Base-by-base conservation (phyloP, 2,797 vertebrate genomes). In the Gymnothorax reevesii region DNA sequence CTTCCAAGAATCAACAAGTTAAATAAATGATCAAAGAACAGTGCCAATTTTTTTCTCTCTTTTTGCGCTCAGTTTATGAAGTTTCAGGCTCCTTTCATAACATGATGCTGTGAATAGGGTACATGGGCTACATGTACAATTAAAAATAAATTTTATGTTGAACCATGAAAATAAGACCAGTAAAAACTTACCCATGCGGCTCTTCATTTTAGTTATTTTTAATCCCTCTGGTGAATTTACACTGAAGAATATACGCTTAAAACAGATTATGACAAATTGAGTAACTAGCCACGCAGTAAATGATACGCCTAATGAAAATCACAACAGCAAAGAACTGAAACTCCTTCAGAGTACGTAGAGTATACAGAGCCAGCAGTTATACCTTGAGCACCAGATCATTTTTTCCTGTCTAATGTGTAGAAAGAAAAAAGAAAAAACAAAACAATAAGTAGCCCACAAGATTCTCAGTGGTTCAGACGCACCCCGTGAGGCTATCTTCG, bases 1-100 rank as follows among this genome's bases (percentile, higher is more conserved):
- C 60, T 73, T 59, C 55, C 82, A 62, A 71, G 55, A 83, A 77
- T 55, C 82, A 77, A 25, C 55, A 77, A 83, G 57, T 86, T n/a
- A 86, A 49, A 83, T 55, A 27, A 83, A 25, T 82, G 2, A 82
- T 8, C 8, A 20, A 54, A 9, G 22, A n/a, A 9, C 55, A 54
- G 10, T 12, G 15, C 33, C 7, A 15, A 54, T 80, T 22, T 22
- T 55, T 20, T 54, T 17, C 77, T 54, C 25, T 42, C 4, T 42
- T 33, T 20, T 15, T 77, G 15, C 22, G 15, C 15, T 3, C 12
- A 80, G 10, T n/a, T 55, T 55, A n/a, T 17, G n/a, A 80, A n/a
- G 7, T 52, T 77, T 9, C 7, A 49, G 55, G 52, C 20, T 7
- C 22, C 3, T 49, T 80, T 55, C 2, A 80, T 42, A 55, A 80